These are phyloP conservation scores for Eilema griseolum DNA, from an alignment of 2,888 invertebrate genomes.

Conservation along the genomic window DNA sequence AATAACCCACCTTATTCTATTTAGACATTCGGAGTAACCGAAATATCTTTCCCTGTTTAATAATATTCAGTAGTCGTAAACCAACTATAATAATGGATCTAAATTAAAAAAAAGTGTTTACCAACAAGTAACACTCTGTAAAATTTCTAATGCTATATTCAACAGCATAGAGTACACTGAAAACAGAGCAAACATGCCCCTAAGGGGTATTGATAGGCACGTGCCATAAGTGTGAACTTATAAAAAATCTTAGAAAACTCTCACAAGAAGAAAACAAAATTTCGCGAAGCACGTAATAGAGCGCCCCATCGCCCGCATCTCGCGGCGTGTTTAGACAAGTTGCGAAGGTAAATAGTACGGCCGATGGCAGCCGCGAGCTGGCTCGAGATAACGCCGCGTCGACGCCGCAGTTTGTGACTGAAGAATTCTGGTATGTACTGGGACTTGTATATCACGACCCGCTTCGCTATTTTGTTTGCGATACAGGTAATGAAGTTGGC, in stretches of 20 bases:
- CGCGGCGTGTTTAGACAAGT: slow-evolving; percentile 33
- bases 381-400: slow-evolving; percentile 21
- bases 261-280: slow-evolving; percentile 18
- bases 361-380: slow-evolving; percentile 9
- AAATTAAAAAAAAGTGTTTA: too few relatives aligned
- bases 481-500: slow-evolving; percentile 9
- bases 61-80: too few relatives aligned
- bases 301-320: slow-evolving; percentile 14
- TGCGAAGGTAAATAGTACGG: slow-evolving; percentile 24
- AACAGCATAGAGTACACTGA: too few relatives aligned
- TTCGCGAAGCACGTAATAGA: slow-evolving; percentile 5
- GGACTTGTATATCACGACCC: slow-evolving; percentile 14
- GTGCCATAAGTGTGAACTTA: not conserved
- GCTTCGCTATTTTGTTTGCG: not conserved
- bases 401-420: slow-evolving; percentile 11
- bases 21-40: too few relatives aligned
- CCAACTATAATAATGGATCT: too few relatives aligned
- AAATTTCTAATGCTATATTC: too few relatives aligned
- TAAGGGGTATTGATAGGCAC: not conserved
- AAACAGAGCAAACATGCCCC: too few relatives aligned
- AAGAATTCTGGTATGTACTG: slow-evolving; percentile 3
- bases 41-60: too few relatives aligned
- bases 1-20: too few relatives aligned
- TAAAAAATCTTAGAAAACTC: slow-evolving; percentile 7
- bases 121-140: too few relatives aligned